Conservation (phyloP, 2,888 invertebrate species). For the Mylabris sibirica region DNA sequence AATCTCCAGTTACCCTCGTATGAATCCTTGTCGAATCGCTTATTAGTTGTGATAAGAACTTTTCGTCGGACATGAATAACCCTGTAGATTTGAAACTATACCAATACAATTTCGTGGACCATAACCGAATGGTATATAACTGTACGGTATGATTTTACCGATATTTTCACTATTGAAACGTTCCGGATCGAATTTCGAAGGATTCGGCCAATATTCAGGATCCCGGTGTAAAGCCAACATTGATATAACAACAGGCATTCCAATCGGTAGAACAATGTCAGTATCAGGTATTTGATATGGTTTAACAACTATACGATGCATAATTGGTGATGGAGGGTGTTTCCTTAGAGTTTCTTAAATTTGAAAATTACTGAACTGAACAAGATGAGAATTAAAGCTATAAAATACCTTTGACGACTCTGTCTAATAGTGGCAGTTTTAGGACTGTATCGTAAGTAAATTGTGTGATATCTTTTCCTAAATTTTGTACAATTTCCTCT, state of each 20-base stretch:
- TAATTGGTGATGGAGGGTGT: constrained; percentile 17
- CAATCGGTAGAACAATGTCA: constrained; percentile 20
- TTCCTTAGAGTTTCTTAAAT: constrained; percentile 22
- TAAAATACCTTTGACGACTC: constrained; percentile 54
- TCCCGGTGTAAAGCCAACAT: constrained; percentile 23
- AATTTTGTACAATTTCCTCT: constrained; percentile 51
- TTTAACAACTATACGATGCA: constrained; percentile 18
- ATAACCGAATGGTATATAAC: constrained; percentile 28
- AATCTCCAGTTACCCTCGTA: too few species aligned
- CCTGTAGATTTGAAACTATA: not conserved
- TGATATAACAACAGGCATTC: constrained; percentile 17
- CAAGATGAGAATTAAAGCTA: not conserved
- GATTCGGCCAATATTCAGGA: constrained; percentile 23
- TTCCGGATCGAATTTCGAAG: constrained; percentile 29
- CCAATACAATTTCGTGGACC: constrained; percentile 32
- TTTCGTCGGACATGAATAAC: too few species aligned
- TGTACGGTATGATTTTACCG: constrained; percentile 13
- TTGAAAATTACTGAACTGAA: not conserved
- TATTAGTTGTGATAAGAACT: too few species aligned
- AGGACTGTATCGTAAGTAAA: constrained; percentile 58
- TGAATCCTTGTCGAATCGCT: too few species aligned
- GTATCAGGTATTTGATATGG: constrained; percentile 23
- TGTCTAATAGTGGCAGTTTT: constrained; percentile 61
- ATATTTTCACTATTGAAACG: constrained; percentile 24
- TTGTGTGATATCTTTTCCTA: constrained; percentile 48